Conservation (phyloP, 2,797 vertebrate species). For the Trachurus trachurus region DNA sequence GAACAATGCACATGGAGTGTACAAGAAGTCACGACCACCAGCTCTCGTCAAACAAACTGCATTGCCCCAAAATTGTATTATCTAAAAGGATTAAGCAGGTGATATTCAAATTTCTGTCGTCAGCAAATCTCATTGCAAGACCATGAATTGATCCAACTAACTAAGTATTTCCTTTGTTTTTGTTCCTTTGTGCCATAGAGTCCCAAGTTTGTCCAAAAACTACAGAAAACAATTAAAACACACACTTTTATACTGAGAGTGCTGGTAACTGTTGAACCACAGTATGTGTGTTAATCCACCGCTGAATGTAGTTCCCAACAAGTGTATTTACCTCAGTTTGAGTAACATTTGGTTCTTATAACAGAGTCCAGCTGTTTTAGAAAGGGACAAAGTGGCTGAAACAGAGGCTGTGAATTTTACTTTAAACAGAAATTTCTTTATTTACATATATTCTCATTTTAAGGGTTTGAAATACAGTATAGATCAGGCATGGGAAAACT, state of each 20-base stretch:
- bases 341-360: neutral
- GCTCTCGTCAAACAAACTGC: neutral
- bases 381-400: neutral
- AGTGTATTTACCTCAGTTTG: neutral
- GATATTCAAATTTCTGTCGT: neutral
- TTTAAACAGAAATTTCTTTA: no score
- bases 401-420: no score
- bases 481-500: no score
- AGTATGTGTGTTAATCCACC: neutral
- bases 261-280: neutral
- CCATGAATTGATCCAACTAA: neutral
- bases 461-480: no score
- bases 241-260: neutral
- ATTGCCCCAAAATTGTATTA: neutral
- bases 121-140: slow-evolving; percentile 4
- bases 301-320: slow-evolving; percentile 10
- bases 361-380: neutral
- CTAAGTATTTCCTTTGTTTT: neutral
- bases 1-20: slow-evolving; percentile 7
- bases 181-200: neutral
- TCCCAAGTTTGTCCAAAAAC: neutral
- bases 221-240: neutral
- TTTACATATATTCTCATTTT: no score
- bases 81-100: neutral
- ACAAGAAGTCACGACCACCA: slow-evolving; percentile 30